Conservation (phyloP, 35 echinoderm and acorn worm genomes). For the Nesometra sesokonis region DNA sequence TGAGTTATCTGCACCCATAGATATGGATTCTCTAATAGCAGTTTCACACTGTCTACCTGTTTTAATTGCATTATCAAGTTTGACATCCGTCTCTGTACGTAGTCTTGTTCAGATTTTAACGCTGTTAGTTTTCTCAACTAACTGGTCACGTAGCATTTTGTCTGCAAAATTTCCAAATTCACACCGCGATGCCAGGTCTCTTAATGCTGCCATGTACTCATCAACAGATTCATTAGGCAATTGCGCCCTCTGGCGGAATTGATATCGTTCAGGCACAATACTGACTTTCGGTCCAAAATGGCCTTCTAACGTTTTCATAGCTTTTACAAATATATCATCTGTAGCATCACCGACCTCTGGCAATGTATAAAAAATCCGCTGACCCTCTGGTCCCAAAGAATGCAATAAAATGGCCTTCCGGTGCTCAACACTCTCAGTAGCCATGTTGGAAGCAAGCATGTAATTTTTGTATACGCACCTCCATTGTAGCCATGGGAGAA, state of each 20-base stretch:
- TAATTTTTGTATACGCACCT: constrained; percentile 1
- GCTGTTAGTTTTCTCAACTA: constrained; percentile 10
- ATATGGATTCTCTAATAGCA: background rate
- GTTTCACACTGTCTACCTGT: background rate
- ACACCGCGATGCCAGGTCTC: background rate
- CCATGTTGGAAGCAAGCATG: background rate
- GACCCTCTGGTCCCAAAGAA: constrained; percentile 9
- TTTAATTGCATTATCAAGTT: constrained; percentile 2
- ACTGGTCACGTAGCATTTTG: background rate
- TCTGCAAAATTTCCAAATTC: background rate
- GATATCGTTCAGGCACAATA: background rate
- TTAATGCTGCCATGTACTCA: too few species aligned
- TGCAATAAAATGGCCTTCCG: background rate
- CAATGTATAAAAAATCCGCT: constrained; percentile 5
- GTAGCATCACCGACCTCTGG: background rate
- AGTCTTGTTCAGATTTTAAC: background rate
- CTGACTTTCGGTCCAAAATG: background rate
- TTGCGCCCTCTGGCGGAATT: background rate
- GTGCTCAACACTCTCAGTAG: background rate
- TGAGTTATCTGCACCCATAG: too few species aligned
- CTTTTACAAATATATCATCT: background rate
- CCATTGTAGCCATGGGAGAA: constrained; percentile 5
- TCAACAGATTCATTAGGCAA: background rate
- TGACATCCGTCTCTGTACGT: background rate
- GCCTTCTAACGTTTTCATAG: background rate